These are phyloP conservation scores for Albula glossodonta DNA, from an alignment of 2,113 vertebrate species.

Conservation along the genomic window DNA sequence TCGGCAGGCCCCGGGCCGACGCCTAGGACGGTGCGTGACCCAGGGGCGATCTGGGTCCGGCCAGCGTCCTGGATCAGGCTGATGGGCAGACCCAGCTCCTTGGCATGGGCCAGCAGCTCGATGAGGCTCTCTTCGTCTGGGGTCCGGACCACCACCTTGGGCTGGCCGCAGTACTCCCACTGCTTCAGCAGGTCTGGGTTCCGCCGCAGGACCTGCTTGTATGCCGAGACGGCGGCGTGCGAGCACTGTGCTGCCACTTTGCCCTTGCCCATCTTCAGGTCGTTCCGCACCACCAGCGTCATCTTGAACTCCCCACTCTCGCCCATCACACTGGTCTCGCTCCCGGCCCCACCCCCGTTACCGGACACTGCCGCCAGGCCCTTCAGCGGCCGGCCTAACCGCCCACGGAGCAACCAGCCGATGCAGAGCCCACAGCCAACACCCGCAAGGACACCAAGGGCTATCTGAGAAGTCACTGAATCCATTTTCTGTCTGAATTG, in stretches of 20 bases:
- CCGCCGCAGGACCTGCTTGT: slow-evolving; percentile 83
- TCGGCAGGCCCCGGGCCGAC: slow-evolving; percentile 87
- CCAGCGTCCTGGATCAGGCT: slow-evolving; percentile 95
- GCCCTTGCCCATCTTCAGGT: slow-evolving; percentile 96
- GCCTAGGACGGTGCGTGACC: slow-evolving; percentile 89
- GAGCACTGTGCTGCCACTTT: slow-evolving; percentile 94
- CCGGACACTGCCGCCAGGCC: accelerated
- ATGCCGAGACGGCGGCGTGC: slow-evolving; percentile 90
- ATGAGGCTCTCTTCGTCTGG: slow-evolving; percentile 82
- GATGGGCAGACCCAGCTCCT: slow-evolving; percentile 79
- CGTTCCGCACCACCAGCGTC: slow-evolving; percentile 87
- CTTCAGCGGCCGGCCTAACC: slow-evolving; percentile 38
- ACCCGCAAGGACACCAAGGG: slow-evolving; percentile 72
- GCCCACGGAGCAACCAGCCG: slow-evolving; percentile 82
- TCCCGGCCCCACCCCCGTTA: slow-evolving; percentile 42
- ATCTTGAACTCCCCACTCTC: slow-evolving; percentile 91
- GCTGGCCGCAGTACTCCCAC: slow-evolving; percentile 95
- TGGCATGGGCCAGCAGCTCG: slow-evolving; percentile 79
- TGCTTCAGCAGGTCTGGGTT: slow-evolving; percentile 84
- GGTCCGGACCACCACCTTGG: slow-evolving; percentile 91
- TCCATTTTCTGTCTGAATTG: slow-evolving; percentile 71
- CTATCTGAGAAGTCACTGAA: slow-evolving; percentile 54
- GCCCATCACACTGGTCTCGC: slow-evolving; percentile 75
- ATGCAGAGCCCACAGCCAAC: slow-evolving; percentile 81
- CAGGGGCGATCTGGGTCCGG: slow-evolving; percentile 90